Conservation (phyloP, 2,113 vertebrate species). For the Tylochromis polylepis region DNA sequence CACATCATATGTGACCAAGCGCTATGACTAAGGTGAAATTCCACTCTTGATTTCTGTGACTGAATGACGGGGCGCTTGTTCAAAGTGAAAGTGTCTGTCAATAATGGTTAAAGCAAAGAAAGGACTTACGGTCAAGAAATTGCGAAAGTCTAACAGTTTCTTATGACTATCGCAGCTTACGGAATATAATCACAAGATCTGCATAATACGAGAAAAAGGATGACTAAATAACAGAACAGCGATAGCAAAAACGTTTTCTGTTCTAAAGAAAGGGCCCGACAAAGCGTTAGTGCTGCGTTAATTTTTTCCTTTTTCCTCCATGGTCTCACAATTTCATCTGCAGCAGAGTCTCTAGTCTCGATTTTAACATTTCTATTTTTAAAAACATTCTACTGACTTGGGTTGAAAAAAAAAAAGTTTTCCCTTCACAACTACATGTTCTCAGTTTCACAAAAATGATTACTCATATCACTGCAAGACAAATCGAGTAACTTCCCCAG, state of each 20-base stretch:
- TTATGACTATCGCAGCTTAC: neutral
- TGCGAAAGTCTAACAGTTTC: neutral
- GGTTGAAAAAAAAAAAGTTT: neutral
- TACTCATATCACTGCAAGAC: neutral
- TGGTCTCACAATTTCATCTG: neutral
- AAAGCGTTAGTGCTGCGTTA: neutral
- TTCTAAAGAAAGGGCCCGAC: neutral
- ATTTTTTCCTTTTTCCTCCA: neutral
- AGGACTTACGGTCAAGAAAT: conserved; percentile 25
- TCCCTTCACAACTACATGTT: neutral
- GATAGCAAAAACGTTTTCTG: neutral
- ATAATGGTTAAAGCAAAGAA: neutral
- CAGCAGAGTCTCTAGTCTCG: neutral
- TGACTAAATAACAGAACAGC: neutral
- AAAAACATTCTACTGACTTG: neutral
- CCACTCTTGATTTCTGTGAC: conserved; percentile 24
- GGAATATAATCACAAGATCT: neutral
- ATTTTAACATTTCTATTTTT: neutral
- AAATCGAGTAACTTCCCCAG: conserved; percentile 21
- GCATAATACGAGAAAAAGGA: neutral
- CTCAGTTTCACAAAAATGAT: conserved; percentile 8
- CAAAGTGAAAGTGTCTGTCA: conserved; percentile 3
- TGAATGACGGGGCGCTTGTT: neutral
- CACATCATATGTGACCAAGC: neutral
- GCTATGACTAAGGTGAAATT: conserved; percentile 48